These are phyloP conservation scores for Hydra vulgaris DNA, from an alignment of 30 jellyfish, hydroid and myxozoan genomes.

Conservation along the genomic window DNA sequence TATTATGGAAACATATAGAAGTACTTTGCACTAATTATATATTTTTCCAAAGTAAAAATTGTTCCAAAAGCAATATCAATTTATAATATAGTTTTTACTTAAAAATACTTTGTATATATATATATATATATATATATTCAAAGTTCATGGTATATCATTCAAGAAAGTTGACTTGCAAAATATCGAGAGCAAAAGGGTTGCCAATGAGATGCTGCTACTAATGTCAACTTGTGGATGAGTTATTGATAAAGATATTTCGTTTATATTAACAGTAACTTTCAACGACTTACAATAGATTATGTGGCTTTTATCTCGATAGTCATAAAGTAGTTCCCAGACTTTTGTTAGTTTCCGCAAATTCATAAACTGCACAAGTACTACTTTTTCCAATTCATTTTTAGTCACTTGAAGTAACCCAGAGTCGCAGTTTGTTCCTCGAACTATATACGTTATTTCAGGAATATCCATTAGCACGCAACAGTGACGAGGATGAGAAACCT, in stretches of 20 bases:
- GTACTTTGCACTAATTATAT: no score
- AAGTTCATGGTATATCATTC: no score
- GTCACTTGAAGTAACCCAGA: slow-evolving; percentile 28
- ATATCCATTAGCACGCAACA: slow-evolving; percentile 22
- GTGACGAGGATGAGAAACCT: slow-evolving; percentile 5
- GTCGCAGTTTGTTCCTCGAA: slow-evolving; percentile 28
- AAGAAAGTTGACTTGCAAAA: not conserved
- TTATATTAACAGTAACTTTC: not conserved
- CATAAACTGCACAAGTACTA: slow-evolving; percentile 1
- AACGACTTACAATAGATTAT: not conserved
- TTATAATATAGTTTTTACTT: no score
- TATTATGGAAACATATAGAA: no score
- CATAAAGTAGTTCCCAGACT: slow-evolving; percentile 17
- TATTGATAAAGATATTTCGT: not conserved
- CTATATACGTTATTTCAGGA: slow-evolving; percentile 8
- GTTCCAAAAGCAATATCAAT: no score
- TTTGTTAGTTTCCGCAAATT: not conserved
- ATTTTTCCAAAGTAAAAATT: no score
- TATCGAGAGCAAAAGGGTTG: not conserved
- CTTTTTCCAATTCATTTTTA: slow-evolving; percentile 8
- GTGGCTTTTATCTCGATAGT: not conserved
- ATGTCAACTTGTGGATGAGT: not conserved
- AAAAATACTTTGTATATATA: no score
- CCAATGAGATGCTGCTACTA: not conserved
- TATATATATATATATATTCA: no score